phyloP scores from a whole-genome alignment of 1,140 invertebrate species.

The Trichonephila clavipes region DNA sequence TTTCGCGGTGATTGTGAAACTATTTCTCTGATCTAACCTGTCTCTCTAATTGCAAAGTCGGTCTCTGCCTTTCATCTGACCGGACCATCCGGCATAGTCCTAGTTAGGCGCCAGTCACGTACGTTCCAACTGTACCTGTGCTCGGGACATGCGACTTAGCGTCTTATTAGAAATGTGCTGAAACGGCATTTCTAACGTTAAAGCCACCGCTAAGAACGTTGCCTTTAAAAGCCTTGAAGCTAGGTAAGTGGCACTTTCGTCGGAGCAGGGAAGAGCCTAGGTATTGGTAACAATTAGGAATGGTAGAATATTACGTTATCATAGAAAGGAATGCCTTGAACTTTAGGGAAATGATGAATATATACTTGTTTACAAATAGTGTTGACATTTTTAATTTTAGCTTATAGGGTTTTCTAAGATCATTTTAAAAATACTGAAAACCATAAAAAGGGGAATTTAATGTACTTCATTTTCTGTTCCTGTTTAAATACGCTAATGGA shows the following conservation, averaged over 20 bases:
- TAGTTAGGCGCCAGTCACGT: slow-evolving; percentile 68
- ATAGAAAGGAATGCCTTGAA: neutral
- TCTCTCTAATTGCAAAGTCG: slow-evolving; percentile 74
- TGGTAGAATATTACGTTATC: neutral
- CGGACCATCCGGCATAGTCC: slow-evolving; percentile 58
- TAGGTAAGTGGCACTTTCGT: slow-evolving; percentile 11
- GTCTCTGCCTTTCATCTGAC: slow-evolving; percentile 72
- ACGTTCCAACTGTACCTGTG: slow-evolving; percentile 8
- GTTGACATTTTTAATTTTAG: no score
- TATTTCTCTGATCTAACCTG: slow-evolving; percentile 74
- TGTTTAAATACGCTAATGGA: no score
- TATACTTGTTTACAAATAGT: no score
- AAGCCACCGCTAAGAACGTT: slow-evolving; percentile 30
- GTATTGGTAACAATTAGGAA: slow-evolving; percentile 48
- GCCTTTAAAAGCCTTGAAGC: slow-evolving; percentile 51
- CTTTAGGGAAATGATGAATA: neutral
- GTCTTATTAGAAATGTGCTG: slow-evolving; percentile 40
- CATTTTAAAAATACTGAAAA: no score
- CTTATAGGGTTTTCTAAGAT: no score
- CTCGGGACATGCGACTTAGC: slow-evolving; percentile 15
- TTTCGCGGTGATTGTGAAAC: slow-evolving; percentile 68
- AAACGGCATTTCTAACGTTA: slow-evolving; percentile 3
- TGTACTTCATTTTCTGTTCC: no score
- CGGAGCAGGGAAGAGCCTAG: neutral
- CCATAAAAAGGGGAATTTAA: no score